Conservation (phyloP, 2,113 vertebrate species). For the Ctenodactylus gundi region DNA sequence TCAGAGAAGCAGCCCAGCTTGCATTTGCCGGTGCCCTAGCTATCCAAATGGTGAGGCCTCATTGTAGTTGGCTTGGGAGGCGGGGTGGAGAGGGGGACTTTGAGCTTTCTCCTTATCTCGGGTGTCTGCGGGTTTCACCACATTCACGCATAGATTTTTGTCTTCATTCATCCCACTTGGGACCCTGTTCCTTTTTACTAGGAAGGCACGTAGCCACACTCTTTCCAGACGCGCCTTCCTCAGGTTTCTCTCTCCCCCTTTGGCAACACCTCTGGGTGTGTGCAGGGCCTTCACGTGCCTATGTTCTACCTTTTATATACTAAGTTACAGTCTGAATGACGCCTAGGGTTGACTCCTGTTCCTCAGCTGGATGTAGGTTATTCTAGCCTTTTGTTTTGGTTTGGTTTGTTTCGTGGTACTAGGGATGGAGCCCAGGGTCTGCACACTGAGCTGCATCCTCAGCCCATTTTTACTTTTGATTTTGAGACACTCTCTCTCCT, state of each 20-base stretch:
- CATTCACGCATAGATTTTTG: fast-evolving
- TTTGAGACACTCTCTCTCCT: too few species aligned
- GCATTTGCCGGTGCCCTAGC: not conserved
- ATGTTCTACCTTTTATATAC: not conserved
- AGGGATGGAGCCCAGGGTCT: too few species aligned
- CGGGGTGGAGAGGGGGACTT: too few species aligned
- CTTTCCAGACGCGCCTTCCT: fast-evolving
- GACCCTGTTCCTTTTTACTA: not conserved
- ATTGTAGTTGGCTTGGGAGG: too few species aligned
- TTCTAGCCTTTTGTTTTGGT: too few species aligned
- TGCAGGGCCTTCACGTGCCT: not conserved
- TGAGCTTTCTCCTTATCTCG: not conserved
- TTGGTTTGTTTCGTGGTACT: too few species aligned
- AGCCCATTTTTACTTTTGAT: too few species aligned
- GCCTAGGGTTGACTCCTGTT: not conserved
- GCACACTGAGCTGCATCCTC: too few species aligned
- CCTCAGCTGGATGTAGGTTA: not conserved
- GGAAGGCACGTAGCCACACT: fast-evolving
- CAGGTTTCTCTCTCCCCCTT: not conserved
- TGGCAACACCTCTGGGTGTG: not conserved
- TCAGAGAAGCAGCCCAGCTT: not conserved
- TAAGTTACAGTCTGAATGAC: not conserved
- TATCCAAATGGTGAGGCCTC: not conserved
- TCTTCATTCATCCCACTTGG: not conserved
- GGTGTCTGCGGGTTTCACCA: fast-evolving